Evolutionary conservation across 1,140 invertebrate species (phyloP), one percentile per base, ranked within the genome.

Genomic region (Aphelinus certus): DNA sequence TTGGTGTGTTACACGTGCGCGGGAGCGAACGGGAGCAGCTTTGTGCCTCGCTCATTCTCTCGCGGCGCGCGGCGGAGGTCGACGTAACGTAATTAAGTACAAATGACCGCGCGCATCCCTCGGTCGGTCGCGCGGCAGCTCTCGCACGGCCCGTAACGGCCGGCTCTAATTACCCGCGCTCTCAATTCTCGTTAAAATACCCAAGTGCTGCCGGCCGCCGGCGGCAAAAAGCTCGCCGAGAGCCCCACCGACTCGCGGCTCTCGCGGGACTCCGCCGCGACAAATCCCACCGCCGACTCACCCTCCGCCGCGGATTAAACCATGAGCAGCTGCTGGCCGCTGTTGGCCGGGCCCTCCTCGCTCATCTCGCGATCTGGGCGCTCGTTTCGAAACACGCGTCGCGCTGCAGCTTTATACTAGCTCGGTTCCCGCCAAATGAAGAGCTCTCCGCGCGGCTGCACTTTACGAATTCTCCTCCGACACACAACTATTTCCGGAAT

Each of bases 111-210:
- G 4, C 72, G 76, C 77, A 77, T 79, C 79, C 76, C 78, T 79
- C 80, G 72, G 76, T 75, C 77, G 66, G 26, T 26, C 26, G 26
- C 26, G 26, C 26, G 26, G 26, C 26, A 26, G 26, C 26, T 26
- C 26, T 26, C 26, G 26, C 26, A 26, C 26, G 26, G 26, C 26
- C 26, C 26, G 26, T 26, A 26, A 26, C 26, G 26, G 66, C 73
- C 69, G 77, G 79, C 79, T 82, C 80, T 85, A 85, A 87, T 87
- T 86, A 85, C 80, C 7, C 42, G 79, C 80, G 76, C 79, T 80
- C 80, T 80, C 77, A 82, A 83, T 82, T 85, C 83, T 86, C 83
- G 83, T 87, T 87, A 84, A 85, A 85, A 81, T 83, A 77, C 78
- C 76, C 78, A 26, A 65, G 75, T 26, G 26, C 26, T 26, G 26